Evolutionary conservation across 1,140 invertebrate species (phyloP), one percentile per base, ranked within the genome.

Genomic region (Sminthurides bifidus): DNA sequence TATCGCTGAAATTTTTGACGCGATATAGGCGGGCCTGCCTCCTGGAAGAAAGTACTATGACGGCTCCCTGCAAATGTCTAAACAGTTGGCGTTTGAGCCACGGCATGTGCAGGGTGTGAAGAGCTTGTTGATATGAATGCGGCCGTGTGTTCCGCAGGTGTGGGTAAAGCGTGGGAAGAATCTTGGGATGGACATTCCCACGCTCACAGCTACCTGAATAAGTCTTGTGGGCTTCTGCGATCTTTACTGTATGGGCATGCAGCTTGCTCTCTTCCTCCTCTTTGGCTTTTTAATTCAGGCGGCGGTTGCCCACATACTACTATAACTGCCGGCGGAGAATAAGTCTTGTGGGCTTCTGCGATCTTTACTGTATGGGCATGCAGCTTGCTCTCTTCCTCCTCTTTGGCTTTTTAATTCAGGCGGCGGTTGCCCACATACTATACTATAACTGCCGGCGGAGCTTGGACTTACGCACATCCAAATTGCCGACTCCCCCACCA

Each of bases 161-260:
- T 56, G 46, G 58, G 58, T 33, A 45, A 60, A 60, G 52, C 53
- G 53, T 60, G 58, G 58, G 58, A 59, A 59, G 58, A 59, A 54
- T 44, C 52, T 37, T 38, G 31, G 46, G 44, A 50, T 51, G 44
- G 52, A 41, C 52, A 51, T 54, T 60, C 58, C 53, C 58, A 60
- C 58, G 56, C n/a, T n/a, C n/a, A n/a, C n/a, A n/a, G 41, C 58
- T 60, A 60, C 58, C 58, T 60, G 58, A 60, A 60, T 55, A 60
- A 40, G 52, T 48, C 57, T n/a, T n/a, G n/a, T n/a, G n/a, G n/a
- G n/a, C 14, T 23, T 12, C 26, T 19, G 30, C 31, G 50, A 35
- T 23, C 50, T 52, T 24, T 10, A 10, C 33, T n/a, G n/a, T n/a
- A 55, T 44, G 44, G 54, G 53, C 53, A 26, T 48, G 38, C 44